Conservation (phyloP, 2,888 invertebrate species). For the Acanthacorydalis orientalis region DNA sequence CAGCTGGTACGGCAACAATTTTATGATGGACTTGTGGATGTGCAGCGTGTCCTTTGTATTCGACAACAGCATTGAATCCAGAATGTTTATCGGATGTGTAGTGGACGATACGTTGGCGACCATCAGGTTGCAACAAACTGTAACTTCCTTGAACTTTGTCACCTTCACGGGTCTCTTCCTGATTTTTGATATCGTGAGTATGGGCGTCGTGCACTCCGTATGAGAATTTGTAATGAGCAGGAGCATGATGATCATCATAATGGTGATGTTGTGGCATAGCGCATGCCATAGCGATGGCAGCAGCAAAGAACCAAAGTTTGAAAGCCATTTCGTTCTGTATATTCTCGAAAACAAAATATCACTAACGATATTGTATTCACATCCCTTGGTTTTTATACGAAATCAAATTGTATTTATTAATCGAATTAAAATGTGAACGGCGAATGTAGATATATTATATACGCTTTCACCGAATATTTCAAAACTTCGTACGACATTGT, state of each 20-base stretch:
- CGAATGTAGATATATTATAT: background rate
- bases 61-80: slow-evolving; percentile 25
- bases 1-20: background rate
- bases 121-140: slow-evolving; percentile 24
- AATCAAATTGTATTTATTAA: too few species aligned
- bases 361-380: background rate
- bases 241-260: background rate
- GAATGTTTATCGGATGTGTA: slow-evolving; percentile 23
- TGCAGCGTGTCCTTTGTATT: slow-evolving; percentile 13
- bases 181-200: slow-evolving; percentile 26
- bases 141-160: slow-evolving; percentile 31
- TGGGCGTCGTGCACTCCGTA: background rate
- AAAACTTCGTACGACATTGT: background rate
- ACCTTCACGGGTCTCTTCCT: slow-evolving; percentile 34
- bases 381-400: background rate
- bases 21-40: slow-evolving; percentile 7
- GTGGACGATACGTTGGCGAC: slow-evolving; percentile 24
- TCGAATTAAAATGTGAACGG: too few species aligned
- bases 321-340: background rate
- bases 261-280: background rate
- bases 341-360: too few species aligned
- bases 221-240: background rate
- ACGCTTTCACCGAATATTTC: background rate
- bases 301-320: background rate
- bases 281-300: background rate